Conservation (phyloP, 2,113 vertebrate species). For the Psephotus haematonotus region DNA sequence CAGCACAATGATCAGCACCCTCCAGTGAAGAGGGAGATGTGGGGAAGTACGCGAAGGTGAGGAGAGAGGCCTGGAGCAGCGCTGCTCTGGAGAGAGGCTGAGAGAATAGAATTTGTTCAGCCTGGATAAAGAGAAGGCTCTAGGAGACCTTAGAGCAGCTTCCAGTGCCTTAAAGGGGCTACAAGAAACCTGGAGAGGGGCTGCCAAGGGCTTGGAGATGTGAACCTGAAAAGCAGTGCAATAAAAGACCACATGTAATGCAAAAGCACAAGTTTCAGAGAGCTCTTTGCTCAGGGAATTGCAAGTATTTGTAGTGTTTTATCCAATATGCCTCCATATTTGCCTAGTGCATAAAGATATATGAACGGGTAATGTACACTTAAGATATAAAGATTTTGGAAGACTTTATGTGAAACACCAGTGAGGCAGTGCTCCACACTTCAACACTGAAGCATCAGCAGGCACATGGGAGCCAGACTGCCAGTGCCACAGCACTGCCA, state of each 20-base stretch:
- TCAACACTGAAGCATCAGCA: accelerated
- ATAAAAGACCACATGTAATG: not conserved
- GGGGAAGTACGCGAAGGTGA: not conserved
- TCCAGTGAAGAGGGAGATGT: not conserved
- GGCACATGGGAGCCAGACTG: not conserved
- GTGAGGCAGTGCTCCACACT: not conserved
- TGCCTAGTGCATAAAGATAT: not conserved
- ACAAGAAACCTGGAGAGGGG: not conserved
- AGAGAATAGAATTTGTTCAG: not conserved
- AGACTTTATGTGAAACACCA: not conserved
- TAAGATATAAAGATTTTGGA: not conserved
- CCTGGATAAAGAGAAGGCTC: not conserved
- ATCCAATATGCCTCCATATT: not conserved
- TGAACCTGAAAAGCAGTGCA: not conserved
- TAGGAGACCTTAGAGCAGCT: not conserved
- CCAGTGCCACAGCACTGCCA: accelerated
- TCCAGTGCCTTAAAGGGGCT: not conserved
- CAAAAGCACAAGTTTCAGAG: not conserved
- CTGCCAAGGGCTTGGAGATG: not conserved
- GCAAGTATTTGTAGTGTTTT: conserved; percentile 1
- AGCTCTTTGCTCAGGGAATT: not conserved
- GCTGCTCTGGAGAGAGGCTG: not conserved
- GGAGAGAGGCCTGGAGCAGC: not conserved
- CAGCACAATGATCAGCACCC: not conserved
- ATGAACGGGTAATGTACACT: not conserved